Evolutionary conservation across 2,888 invertebrate genomes (phyloP), one percentile per base, ranked within the genome.

Genomic region (Heliconius ismenius): DNA sequence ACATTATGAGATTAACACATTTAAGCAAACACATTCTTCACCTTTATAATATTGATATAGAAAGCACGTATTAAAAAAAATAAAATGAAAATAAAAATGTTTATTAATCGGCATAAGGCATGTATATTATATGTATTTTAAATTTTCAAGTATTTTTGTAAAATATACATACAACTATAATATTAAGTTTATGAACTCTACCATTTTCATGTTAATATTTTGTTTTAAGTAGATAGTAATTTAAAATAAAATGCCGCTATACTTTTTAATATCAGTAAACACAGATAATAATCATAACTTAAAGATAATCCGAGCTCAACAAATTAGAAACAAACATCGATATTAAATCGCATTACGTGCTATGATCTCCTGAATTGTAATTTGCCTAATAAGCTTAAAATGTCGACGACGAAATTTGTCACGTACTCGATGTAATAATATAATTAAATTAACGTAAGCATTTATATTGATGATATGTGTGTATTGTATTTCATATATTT

Each of bases 301-400:
- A 54, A 58, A 58, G 39, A 76, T 72, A 64, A 65, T 60, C 72
- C 60, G 28, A 39, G 65, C 43, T 76, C 65, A 73, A 73, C 76
- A 73, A 65, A 60, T 75, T 69, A 64, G 54, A 65, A 60, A 65
- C 65, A 62, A 54, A 43, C n/a, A 43, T 60, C 58, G 54, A 60
- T 72, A 43, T 73, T 73, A 73, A 72, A 76, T 73, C 65, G 65
- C 70, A 76, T 73, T 76, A 76, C 76, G 76, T 76, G 76, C 58
- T 43, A 63, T 73, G 60, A 73, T 73, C 73, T 73, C 43, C 26
- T 43, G 36, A 43, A 65, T 63, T 36, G 10, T 67, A 76, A 76
- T 73, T 67, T 65, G 76, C 76, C 64, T 73, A 76, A 65, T 76
- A 76, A 76, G 76, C 72, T 73, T 73, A 65, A 65, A 58, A 75